Evolutionary conservation across 1,140 invertebrate genomes (phyloP).

Genomic region (Diploscapter pachys): DNA sequence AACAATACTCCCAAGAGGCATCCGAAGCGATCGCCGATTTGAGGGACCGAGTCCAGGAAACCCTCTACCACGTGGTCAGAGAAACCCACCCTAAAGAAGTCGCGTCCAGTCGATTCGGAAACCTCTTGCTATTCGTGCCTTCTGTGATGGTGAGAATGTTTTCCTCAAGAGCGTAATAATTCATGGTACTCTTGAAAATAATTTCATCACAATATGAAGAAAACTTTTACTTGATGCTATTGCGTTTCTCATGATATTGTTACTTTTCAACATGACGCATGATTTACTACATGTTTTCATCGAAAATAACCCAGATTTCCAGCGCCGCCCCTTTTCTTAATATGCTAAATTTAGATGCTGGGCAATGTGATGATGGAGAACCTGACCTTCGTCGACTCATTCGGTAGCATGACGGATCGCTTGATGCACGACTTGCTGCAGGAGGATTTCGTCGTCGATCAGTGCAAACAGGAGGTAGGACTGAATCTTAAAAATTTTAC

Average conservation of each 20-base stretch:
- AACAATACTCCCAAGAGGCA: slow-evolving; percentile 46
- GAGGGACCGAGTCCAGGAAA: slow-evolving; percentile 54
- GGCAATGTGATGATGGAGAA: slow-evolving; percentile 54
- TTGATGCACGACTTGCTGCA: slow-evolving; percentile 47
- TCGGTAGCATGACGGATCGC: slow-evolving; percentile 40
- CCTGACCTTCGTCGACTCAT: slow-evolving; percentile 54
- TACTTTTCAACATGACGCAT: not conserved
- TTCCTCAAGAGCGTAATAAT: not conserved
- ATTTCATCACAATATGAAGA: too few relatives aligned
- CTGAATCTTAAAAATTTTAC: too few relatives aligned
- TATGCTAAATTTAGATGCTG: slow-evolving; percentile 38
- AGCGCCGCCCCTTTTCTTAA: not conserved
- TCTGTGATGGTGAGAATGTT: slow-evolving; percentile 47
- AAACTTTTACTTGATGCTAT: too few relatives aligned
- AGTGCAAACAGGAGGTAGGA: slow-evolving; percentile 4
- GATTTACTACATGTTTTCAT: not conserved
- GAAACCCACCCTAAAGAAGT: slow-evolving; percentile 59
- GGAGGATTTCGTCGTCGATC: slow-evolving; percentile 43
- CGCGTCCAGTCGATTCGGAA: slow-evolving; percentile 55
- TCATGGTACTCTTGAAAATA: slow-evolving; percentile 5
- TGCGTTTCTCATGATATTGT: too few relatives aligned
- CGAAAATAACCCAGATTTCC: not conserved
- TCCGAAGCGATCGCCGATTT: slow-evolving; percentile 56
- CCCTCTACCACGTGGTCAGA: slow-evolving; percentile 58
- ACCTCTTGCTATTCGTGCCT: slow-evolving; percentile 53